Evolutionary conservation across 2,888 invertebrate genomes (phyloP), one percentile per base, ranked within the genome.

Genomic region (Sinopyrophorus schimmeli): DNA sequence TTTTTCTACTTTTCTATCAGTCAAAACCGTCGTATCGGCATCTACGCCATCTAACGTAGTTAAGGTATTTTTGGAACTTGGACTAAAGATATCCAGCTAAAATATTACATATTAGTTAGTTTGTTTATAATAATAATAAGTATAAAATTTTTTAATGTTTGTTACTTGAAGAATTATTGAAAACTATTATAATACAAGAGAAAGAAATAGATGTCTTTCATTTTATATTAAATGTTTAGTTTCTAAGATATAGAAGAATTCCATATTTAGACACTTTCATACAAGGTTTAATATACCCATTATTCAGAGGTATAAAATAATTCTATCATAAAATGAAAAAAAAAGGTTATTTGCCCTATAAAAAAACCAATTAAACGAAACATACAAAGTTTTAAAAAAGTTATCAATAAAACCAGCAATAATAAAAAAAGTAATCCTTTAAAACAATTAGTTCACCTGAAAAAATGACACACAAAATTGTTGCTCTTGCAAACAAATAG

Each of bases 401-500:
- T n/a, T n/a, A n/a, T n/a, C n/a, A n/a, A n/a, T n/a, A n/a, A n/a
- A n/a, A n/a, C n/a, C n/a, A n/a, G n/a, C n/a, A n/a, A n/a, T n/a
- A n/a, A n/a, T n/a, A n/a, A n/a, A n/a, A n/a, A 14, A 27, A 12
- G 72, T 79, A 65, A 87, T 87, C 61, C n/a, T n/a, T 93, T 77
- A 9, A 26, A 38, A 16, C 28, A 15, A 10, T 18, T 11, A 16
- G 47, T 32, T 44, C 55, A 70, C 70, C 72, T 91, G 89, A 71
- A 98, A 93, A 76, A 97, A 98, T 52, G 84, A 80, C 10, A 90
- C 84, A 70, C 95, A 96, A 74, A 98, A 98, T 59, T 92, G 88
- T 75, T 97, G 96, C 72, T 98, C 98, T 14, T 91, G 89, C 57
- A 95, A 79, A 68, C 96, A 95, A 42, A 94, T 85, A 2, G 90